Evolutionary conservation across 1,140 invertebrate species (phyloP), one percentile per base, ranked within the genome.

Genomic region (Arion vulgaris): DNA sequence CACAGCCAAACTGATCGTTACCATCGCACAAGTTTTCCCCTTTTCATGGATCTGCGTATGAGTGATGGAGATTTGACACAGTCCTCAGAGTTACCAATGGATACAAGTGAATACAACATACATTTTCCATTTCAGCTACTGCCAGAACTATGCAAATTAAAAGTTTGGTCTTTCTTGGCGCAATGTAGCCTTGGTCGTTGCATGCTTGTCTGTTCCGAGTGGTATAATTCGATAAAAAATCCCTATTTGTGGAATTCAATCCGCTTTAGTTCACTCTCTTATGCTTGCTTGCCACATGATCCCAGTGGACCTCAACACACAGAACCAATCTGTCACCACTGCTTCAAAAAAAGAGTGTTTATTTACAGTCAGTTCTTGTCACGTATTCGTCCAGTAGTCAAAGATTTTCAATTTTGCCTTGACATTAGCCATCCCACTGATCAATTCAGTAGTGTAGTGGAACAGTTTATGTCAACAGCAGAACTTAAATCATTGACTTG

Each of bases 351-450:
- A 78, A 83, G 90, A 80, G 86, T 91, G 34, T 81, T 86, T 80
- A 36, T 66, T 32, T 89, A 89, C 83, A 57, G 86, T 72, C 66
- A 86, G 38, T 87, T 86, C 79, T 51, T 91, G 49, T 71, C 84
- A 19, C 69, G 28, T 0, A 83, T 91, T 19, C 82, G 79, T 45
- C 91, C 91, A 36, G 49, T 86, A n/a, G 68, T 91, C 32, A 85
- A 85, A 75, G 85, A 85, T 41, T 84, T 92, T 7, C 87, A 88
- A 39, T 92, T 92, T 81, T 88, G 88, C 66, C 90, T 90, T 80
- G 90, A 92, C 81, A 90, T 92, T 62, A 88, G 82, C 28, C 88
- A 91, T 72, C 41, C 83, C 28, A 83, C 83, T 39, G 89, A 90
- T 80, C 85, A 88, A 17, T 91, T 87, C 83, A 75, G 89, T 17